These are phyloP conservation scores for Amblyteles armatorius DNA, from an alignment of 2,888 invertebrate species.

Conservation along the genomic window DNA sequence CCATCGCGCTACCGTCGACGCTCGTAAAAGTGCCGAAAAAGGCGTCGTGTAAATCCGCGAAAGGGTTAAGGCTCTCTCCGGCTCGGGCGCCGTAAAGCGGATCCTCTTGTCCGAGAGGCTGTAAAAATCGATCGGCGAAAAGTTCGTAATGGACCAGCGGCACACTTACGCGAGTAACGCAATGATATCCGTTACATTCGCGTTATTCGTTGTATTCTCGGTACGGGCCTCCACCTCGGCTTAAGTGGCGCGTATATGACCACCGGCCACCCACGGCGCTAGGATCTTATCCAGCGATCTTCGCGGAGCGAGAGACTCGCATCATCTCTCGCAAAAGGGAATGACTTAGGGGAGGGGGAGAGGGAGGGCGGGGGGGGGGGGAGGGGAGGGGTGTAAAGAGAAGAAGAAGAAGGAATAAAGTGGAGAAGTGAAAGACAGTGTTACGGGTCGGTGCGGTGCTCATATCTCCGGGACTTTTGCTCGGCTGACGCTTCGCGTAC, in stretches of 20 bases:
- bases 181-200: slow-evolving; percentile 59
- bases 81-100: slow-evolving; percentile 8
- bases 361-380: not conserved
- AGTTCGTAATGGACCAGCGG: slow-evolving; percentile 46
- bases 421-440: slow-evolving; percentile 61
- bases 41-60: slow-evolving; percentile 13
- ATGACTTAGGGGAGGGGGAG: not conserved
- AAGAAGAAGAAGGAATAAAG: slow-evolving; percentile 46
- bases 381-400: slow-evolving; percentile 3
- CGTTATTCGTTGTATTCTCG: slow-evolving; percentile 54
- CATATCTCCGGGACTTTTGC: slow-evolving; percentile 29
- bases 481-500: slow-evolving; percentile 61
- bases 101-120: slow-evolving; percentile 3
- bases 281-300: slow-evolving; percentile 82
- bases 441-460: slow-evolving; percentile 69
- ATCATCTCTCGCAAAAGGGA: slow-evolving; percentile 24
- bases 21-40: slow-evolving; percentile 7
- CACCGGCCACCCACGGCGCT: slow-evolving; percentile 83
- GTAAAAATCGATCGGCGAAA: slow-evolving; percentile 64
- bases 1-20: not conserved
- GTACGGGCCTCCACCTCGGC: slow-evolving; percentile 49
- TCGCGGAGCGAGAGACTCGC: slow-evolving; percentile 66
- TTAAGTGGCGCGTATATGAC: slow-evolving; percentile 69
- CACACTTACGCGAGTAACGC: slow-evolving; percentile 49
- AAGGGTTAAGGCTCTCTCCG: not conserved